Conservation (phyloP, 2,888 invertebrate species). For the Crematogaster levior region DNA sequence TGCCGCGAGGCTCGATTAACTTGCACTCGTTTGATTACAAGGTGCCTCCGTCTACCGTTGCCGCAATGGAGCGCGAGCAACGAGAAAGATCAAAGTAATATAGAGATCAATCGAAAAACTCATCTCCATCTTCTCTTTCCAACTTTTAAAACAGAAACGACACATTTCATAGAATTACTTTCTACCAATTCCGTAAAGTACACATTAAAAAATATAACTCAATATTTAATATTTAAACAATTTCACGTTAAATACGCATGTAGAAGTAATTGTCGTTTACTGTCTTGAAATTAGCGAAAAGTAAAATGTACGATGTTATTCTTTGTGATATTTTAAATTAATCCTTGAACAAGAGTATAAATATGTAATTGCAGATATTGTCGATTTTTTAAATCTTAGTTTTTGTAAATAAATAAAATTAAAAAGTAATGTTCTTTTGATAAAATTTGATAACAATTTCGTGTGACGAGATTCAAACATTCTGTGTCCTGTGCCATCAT, state of each 20-base stretch:
- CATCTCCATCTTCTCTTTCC: neutral
- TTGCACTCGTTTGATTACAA: constrained; percentile 29
- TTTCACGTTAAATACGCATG: neutral
- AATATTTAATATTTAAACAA: neutral
- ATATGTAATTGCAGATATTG: neutral
- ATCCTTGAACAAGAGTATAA: neutral
- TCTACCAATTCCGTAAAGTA: neutral
- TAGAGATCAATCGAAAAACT: constrained; percentile 15
- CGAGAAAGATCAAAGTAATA: neutral
- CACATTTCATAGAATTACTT: neutral
- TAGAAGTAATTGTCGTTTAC: neutral
- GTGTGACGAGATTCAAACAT: neutral
- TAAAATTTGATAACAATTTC: neutral
- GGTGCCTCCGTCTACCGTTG: neutral
- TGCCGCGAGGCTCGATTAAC: constrained; percentile 40
- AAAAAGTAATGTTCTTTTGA: neutral
- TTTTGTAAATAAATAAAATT: neutral
- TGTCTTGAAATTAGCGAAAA: constrained; percentile 5
- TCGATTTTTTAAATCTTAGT: neutral
- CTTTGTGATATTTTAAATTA: neutral
- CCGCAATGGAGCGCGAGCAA: neutral
- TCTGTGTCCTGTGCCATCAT: neutral
- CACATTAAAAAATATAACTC: neutral
- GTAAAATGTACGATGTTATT: neutral
- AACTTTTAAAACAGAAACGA: neutral